phyloP scores from a whole-genome alignment of 2,797 vertebrate genomes.

The Poeciliopsis gracilis region DNA sequence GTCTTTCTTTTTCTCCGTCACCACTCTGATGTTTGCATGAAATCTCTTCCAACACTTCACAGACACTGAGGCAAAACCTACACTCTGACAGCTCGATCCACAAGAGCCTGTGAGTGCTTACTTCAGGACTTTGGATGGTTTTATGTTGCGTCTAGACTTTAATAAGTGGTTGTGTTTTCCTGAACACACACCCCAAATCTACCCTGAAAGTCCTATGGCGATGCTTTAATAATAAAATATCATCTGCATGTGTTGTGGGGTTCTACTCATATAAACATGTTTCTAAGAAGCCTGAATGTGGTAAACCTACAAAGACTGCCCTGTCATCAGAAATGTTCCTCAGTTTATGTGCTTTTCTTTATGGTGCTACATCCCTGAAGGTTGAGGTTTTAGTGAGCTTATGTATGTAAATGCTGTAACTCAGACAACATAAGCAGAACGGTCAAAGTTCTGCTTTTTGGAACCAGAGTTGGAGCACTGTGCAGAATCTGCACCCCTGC shows the following conservation, averaged over 20 bases:
- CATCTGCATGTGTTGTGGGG: slow-evolving; percentile 73
- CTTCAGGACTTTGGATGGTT: slow-evolving; percentile 88
- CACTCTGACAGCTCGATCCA: slow-evolving; percentile 61
- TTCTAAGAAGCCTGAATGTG: slow-evolving; percentile 67
- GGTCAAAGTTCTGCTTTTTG: slow-evolving; percentile 15
- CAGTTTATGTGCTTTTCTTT: slow-evolving; percentile 32
- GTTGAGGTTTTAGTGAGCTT: slow-evolving; percentile 37
- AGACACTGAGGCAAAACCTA: slow-evolving; percentile 54
- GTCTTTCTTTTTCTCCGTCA: slow-evolving; percentile 31
- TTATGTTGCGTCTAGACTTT: slow-evolving; percentile 99
- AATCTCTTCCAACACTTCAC: slow-evolving; percentile 32
- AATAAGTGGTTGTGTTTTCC: slow-evolving; percentile 91
- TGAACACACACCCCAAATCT: slow-evolving; percentile 79
- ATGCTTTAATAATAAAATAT: slow-evolving; percentile 80
- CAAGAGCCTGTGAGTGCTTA: slow-evolving; percentile 78
- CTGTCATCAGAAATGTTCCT: slow-evolving; percentile 63
- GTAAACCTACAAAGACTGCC: slow-evolving; percentile 61
- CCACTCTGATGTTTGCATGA: slow-evolving; percentile 10
- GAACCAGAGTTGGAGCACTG: not conserved
- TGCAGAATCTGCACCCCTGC: not conserved
- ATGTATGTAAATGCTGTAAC: slow-evolving; percentile 35
- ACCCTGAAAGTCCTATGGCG: slow-evolving; percentile 82
- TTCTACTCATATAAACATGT: slow-evolving; percentile 73
- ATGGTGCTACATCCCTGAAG: slow-evolving; percentile 25
- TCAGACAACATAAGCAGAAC: slow-evolving; percentile 16